These are phyloP conservation scores for Aptenodytes patagonicus DNA, from an alignment of 2,113 vertebrate species.

Conservation along the genomic window DNA sequence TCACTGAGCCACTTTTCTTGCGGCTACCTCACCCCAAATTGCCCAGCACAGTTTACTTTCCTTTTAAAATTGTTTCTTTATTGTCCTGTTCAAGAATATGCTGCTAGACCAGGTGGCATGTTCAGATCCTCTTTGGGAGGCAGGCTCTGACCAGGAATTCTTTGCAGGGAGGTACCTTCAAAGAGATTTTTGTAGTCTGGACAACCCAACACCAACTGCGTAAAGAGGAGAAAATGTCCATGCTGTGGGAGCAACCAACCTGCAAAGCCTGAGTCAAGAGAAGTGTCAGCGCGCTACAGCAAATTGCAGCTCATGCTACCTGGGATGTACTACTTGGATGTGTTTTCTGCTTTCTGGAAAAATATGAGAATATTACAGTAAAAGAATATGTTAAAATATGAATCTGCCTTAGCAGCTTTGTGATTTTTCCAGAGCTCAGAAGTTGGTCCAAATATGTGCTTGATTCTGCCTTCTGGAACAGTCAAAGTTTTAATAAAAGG, in stretches of 20 bases:
- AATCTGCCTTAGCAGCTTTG: background rate
- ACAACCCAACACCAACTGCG: constrained; percentile 66
- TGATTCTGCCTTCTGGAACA: background rate
- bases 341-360: background rate
- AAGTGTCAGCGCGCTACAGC: constrained; percentile 67
- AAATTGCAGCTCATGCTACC: constrained; percentile 75
- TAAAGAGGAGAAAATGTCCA: constrained; percentile 48
- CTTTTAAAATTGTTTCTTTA: background rate
- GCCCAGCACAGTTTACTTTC: background rate
- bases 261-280: constrained; percentile 63
- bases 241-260: constrained; percentile 46
- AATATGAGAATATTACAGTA: background rate
- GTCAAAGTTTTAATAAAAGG: background rate
- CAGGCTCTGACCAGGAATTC: constrained; percentile 62
- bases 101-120: constrained; percentile 74
- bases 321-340: background rate
- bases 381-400: background rate
- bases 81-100: constrained; percentile 65
- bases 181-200: constrained; percentile 64
- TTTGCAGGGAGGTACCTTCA: constrained; percentile 73
- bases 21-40: background rate
- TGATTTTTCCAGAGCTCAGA: background rate
- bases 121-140: background rate
- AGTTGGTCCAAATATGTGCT: background rate
- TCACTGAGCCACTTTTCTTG: background rate